Evolutionary conservation across 2,888 invertebrate genomes (phyloP), one percentile per base, ranked within the genome.

Genomic region (Ditula angustiorana): DNA sequence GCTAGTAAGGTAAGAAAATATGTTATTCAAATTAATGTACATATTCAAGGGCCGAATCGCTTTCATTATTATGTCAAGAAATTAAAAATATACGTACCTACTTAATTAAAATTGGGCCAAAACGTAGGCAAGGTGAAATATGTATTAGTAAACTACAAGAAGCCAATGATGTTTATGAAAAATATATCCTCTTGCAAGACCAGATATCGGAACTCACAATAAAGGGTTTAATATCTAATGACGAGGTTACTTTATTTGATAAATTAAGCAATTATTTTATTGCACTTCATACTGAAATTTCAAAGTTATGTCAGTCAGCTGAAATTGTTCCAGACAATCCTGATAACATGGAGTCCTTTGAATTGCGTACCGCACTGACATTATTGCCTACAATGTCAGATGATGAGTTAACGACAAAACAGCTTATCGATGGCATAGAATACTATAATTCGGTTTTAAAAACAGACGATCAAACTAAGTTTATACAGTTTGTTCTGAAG

Each of bases 101-200:
- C 21, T 52, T 52, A 21, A 16, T 28, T 33, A 52, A 52, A 52
- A 30, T 52, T 8, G 33, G 52, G 5, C 52, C 30, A 21, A 52
- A 21, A 2, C 52, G 33, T 11, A 52, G 52, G 3, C 33, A 52
- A 10, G 52, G 52, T n/a, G 13, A 52, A 10, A 50, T 52, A 11
- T 13, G 19, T 21, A 52, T 16, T 33, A 33, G 19, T 5, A 52
- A 52, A 52, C 21, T 52, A 30, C n/a, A 2, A 2, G 52, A 52
- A 19, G 19, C 52, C 5, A 16, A 52, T 13, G 5, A 13, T 13
- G 13, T 52, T 5, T 1, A 28, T 5, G 2, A 11, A 1, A 21
- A 52, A 8, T 52, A 33, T 21, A 11, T 33, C 10, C 11, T 11
- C 0, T 52, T 33, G 28, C 19, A 33, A 28, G 11, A 52, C 11